Conservation (phyloP, 2,888 invertebrate species). For the Himalopsyche tibetana region DNA sequence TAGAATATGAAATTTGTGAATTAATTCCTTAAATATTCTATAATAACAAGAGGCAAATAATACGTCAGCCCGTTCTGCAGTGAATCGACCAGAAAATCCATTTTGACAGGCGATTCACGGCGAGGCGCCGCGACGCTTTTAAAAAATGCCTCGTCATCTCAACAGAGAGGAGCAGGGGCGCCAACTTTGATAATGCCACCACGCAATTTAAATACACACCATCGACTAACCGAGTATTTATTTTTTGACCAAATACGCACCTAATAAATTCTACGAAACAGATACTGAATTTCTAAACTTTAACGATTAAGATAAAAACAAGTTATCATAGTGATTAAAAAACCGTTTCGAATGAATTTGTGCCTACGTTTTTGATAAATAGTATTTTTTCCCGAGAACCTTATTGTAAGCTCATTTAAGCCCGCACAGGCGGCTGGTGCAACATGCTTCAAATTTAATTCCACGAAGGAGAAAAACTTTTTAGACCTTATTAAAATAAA, state of each 20-base stretch:
- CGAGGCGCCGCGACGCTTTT: conserved; percentile 21
- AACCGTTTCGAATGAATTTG: background rate
- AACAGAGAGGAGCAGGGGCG: background rate
- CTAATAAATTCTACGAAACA: too few relatives aligned
- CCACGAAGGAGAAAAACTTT: background rate
- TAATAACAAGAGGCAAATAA: background rate
- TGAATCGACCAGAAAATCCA: conserved; percentile 38
- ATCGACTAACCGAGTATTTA: too few relatives aligned
- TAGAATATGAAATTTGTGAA: background rate
- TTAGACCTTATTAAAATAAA: background rate
- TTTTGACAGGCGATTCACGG: conserved; percentile 21
- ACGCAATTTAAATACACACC: too few relatives aligned
- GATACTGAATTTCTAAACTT: too few relatives aligned
- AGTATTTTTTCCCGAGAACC: background rate
- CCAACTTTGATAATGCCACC: background rate
- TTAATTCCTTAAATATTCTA: background rate
- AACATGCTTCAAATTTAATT: conserved; percentile 27
- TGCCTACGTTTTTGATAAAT: background rate
- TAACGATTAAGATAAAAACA: too few relatives aligned
- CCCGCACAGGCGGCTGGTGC: background rate
- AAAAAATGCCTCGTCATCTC: conserved; percentile 18
- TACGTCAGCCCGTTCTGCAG: background rate
- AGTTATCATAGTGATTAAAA: too few relatives aligned
- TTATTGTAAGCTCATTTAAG: background rate
- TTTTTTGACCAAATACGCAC: too few relatives aligned